Conservation (phyloP, 2,797 vertebrate genomes). For the Etheostoma perlongum region DNA sequence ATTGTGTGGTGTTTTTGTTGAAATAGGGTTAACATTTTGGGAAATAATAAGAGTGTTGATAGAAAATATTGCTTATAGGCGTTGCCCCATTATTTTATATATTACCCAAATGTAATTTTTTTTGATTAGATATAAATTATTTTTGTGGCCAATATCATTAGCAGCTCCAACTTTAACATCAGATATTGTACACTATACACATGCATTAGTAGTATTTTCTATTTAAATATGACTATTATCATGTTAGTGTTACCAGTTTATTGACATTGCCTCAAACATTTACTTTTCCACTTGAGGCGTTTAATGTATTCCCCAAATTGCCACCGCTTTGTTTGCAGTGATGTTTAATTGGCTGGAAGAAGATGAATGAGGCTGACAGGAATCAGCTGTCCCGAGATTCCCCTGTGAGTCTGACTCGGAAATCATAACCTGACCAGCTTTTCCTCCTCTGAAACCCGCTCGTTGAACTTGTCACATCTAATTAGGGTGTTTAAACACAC, state of each 20-base stretch:
- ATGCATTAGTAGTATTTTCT: background rate
- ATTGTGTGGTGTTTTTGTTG: background rate
- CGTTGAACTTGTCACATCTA: constrained; percentile 98
- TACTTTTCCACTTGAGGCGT: constrained; percentile 58
- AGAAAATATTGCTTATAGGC: background rate
- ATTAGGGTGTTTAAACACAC: constrained; percentile 91
- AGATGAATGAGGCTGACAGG: constrained; percentile 83
- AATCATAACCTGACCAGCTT: constrained; percentile 93
- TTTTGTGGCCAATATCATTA: background rate
- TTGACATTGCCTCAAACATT: constrained; percentile 33
- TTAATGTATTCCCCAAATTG: constrained; percentile 64
- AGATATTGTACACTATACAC: background rate
- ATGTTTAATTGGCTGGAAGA: constrained; percentile 83
- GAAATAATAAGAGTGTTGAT: background rate
- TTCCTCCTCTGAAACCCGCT: constrained; percentile 87
- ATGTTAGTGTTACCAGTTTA: background rate
- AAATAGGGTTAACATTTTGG: background rate
- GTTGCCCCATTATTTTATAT: background rate
- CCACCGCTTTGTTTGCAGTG: constrained; percentile 68
- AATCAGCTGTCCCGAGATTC: constrained; percentile 82
- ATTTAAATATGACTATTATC: background rate
- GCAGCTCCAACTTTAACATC: background rate
- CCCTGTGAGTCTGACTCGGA: constrained; percentile 88
- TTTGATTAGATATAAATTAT: background rate
- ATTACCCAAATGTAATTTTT: background rate